Evolutionary conservation across 2,888 invertebrate genomes (phyloP).

Genomic region (Pharmacophagus antenor): DNA sequence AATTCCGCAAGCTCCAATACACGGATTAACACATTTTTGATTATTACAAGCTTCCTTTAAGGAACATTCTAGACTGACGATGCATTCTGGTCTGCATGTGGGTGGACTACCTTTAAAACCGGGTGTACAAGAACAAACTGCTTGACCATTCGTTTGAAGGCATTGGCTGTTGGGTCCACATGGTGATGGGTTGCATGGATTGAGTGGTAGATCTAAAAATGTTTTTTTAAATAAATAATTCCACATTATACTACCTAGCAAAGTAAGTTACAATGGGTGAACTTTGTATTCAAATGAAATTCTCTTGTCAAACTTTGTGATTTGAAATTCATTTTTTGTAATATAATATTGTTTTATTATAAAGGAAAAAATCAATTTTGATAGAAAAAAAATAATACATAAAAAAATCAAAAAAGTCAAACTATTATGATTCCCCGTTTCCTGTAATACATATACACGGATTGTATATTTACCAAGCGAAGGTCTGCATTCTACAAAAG

Average conservation of each 20-base stretch:
- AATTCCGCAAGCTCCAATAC: conserved; percentile 88
- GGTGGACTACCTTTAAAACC: conserved; percentile 88
- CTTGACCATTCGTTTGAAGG: conserved; percentile 83
- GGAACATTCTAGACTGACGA: conserved; percentile 86
- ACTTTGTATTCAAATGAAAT: not conserved
- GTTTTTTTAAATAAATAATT: not conserved
- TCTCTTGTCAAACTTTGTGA: too few relatives aligned
- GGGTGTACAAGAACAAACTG: conserved; percentile 87
- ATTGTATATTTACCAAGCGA: conserved; percentile 66
- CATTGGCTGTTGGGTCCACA: conserved; percentile 90
- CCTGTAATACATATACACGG: not conserved
- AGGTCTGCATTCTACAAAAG: conserved; percentile 82
- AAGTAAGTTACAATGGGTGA: not conserved
- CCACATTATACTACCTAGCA: not conserved
- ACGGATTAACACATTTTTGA: conserved; percentile 88
- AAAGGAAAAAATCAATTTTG: too few relatives aligned
- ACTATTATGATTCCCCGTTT: not conserved
- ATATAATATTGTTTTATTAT: too few relatives aligned
- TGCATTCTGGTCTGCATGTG: conserved; percentile 89
- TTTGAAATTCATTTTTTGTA: too few relatives aligned
- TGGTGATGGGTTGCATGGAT: conserved; percentile 88
- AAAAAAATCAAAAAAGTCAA: too few relatives aligned
- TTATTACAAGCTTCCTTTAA: conserved; percentile 86
- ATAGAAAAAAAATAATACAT: too few relatives aligned
- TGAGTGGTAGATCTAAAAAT: conserved; percentile 56